These are phyloP conservation scores for Chelmon rostratus DNA, from an alignment of 2,797 vertebrate genomes.

Conservation along the genomic window DNA sequence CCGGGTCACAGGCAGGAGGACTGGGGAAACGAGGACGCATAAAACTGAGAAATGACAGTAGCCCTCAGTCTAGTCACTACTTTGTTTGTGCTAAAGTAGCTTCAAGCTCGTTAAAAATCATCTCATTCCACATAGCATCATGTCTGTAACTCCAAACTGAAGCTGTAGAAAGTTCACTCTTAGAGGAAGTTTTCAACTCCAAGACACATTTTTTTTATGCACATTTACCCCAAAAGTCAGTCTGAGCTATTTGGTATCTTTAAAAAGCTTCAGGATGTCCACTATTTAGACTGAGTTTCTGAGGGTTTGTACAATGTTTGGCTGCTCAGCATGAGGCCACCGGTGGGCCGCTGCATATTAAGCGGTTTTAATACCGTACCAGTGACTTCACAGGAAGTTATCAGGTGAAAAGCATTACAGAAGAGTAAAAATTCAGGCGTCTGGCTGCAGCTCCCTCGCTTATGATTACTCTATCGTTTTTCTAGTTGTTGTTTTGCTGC, in stretches of 20 bases:
- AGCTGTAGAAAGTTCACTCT: rapidly evolving
- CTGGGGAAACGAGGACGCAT: too few species aligned
- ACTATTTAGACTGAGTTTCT: background rate
- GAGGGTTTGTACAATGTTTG: conserved; percentile 15
- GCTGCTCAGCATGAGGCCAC: background rate
- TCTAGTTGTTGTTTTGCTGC: conserved; percentile 56
- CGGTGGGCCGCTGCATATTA: conserved; percentile 5
- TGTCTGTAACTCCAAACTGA: background rate
- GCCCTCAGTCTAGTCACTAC: too few species aligned
- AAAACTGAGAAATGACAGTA: too few species aligned
- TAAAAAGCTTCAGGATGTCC: background rate
- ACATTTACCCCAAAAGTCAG: background rate
- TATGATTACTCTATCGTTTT: conserved; percentile 54
- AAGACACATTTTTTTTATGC: background rate
- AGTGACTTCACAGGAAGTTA: conserved; percentile 4
- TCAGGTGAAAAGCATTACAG: conserved; percentile 34
- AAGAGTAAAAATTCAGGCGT: conserved; percentile 6
- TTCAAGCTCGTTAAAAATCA: background rate
- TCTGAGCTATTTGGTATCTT: background rate
- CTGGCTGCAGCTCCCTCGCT: conserved; percentile 36
- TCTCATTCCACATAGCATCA: background rate
- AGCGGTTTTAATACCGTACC: conserved; percentile 8
- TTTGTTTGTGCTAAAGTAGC: background rate
- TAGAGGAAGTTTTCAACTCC: background rate
- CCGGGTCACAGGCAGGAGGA: too few species aligned